Conservation (phyloP, 2,888 invertebrate species). For the Tachina lurida region DNA sequence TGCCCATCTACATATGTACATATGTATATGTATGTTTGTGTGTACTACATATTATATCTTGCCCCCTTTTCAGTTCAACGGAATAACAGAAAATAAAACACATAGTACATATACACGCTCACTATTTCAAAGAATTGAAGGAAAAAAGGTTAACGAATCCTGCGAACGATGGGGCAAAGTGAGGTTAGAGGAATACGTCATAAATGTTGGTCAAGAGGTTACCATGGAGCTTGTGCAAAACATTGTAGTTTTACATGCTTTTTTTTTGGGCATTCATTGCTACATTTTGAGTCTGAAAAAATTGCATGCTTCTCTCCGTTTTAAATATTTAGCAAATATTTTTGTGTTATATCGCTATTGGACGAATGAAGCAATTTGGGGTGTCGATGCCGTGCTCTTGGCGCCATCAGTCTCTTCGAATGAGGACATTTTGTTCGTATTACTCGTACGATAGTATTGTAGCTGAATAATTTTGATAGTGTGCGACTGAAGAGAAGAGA, state of each 20-base stretch:
- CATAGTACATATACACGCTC: not conserved
- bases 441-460: not conserved
- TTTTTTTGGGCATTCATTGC: not conserved
- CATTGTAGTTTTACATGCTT: constrained; percentile 44
- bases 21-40: no score
- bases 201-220: constrained; percentile 56
- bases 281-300: not conserved
- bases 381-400: constrained; percentile 52
- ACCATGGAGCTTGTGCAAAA: constrained; percentile 69
- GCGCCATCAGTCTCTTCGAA: constrained; percentile 44
- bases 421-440: constrained; percentile 37
- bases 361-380: constrained; percentile 11
- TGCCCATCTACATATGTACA: no score
- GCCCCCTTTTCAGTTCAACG: constrained; percentile 14
- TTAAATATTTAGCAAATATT: not conserved
- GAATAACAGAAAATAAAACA: not conserved
- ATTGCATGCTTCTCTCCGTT: not conserved
- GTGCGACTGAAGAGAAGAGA: constrained; percentile 7
- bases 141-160: constrained; percentile 18
- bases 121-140: not conserved
- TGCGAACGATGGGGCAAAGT: constrained; percentile 29
- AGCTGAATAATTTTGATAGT: not conserved
- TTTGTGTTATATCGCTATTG: constrained; percentile 10
- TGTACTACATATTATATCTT: not conserved
- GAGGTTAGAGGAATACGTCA: constrained; percentile 51